Conservation (phyloP, 2,888 invertebrate genomes). For the Molorchus minor region DNA sequence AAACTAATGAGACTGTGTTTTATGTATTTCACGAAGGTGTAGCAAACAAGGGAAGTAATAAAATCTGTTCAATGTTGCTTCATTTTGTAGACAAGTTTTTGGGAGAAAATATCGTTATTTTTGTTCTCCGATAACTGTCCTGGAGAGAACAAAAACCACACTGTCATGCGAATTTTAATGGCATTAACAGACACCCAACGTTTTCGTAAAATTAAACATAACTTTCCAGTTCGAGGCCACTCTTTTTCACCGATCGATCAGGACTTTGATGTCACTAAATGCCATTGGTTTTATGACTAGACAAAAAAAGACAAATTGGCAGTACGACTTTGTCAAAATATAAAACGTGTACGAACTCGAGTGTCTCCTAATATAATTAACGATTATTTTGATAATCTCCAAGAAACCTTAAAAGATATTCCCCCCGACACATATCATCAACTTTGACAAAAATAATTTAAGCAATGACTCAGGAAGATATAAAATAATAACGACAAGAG, state of each 20-base stretch:
- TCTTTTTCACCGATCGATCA: background rate
- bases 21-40: conserved; percentile 18
- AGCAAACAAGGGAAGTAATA: conserved; percentile 23
- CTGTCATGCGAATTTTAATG: conserved; percentile 11
- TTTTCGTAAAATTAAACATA: conserved; percentile 1
- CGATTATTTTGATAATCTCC: conserved; percentile 18
- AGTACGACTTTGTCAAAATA: conserved; percentile 20
- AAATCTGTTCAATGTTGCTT: conserved; percentile 19
- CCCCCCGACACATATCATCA: conserved; percentile 1
- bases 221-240: background rate
- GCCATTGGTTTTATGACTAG: conserved; percentile 8
- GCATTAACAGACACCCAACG: conserved; percentile 12
- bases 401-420: conserved; percentile 6
- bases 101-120: conserved; percentile 8
- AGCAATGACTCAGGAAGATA: background rate
- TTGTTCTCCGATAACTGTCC: conserved; percentile 18
- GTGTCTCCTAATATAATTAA: conserved; percentile 11
- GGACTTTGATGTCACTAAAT: background rate
- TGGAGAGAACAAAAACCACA: conserved; percentile 16
- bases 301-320: conserved; percentile 15
- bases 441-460: background rate
- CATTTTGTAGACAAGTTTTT: conserved; percentile 12
- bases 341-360: conserved; percentile 10
- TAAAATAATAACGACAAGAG: conserved; percentile 1
- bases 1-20: conserved; percentile 24